Evolutionary conservation across 2,113 vertebrate genomes (phyloP), one percentile per base, ranked within the genome.

Genomic region (Sialia sialis): DNA sequence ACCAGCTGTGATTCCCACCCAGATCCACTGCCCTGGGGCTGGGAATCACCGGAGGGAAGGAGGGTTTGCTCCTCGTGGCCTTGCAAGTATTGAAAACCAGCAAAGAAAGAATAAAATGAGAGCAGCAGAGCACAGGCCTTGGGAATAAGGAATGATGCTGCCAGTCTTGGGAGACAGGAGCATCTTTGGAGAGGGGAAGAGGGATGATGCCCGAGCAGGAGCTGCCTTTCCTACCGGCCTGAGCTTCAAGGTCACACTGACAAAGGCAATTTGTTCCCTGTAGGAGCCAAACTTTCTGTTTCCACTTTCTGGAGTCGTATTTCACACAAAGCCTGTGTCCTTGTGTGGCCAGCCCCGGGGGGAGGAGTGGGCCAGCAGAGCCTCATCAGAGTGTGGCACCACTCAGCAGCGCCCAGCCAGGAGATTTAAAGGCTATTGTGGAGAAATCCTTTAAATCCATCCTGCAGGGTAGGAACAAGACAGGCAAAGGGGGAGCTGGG

Each of bases 401-500:
- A 8, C n/a, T 32, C 80, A 46, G 77, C 76, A 93, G 83, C 7
- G 5, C 36, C 91, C 36, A 1, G 81, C 52, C 49, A 23, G 77
- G 66, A 41, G 94, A 82, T 91, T 94, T 64, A 93, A 41, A 72
- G 84, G 86, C 60, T 96, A 1, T 49, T 64, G 89, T 25, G 39
- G 56, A 89, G 84, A 96, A 96, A 97, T 91, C 94, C 89, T 68
- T 68, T 89, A 92, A 95, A 92, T 72, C 93, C 73, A 41, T 49
- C 69, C 3, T 44, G 54, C 6, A 64, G 68, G 49, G 73, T 5
- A 87, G 86, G 64, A 81, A 87, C 77, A 30, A 84, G 73, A n/a
- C 63, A 78, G 70, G 91, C 80, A 89, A 89, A 94, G 54, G 89
- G 90, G 76, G 69, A 81, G 29, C 86, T 60, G 89, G 83, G 89